Evolutionary conservation across 2,113 vertebrate species (phyloP).

Genomic region (Gulo gulo): DNA sequence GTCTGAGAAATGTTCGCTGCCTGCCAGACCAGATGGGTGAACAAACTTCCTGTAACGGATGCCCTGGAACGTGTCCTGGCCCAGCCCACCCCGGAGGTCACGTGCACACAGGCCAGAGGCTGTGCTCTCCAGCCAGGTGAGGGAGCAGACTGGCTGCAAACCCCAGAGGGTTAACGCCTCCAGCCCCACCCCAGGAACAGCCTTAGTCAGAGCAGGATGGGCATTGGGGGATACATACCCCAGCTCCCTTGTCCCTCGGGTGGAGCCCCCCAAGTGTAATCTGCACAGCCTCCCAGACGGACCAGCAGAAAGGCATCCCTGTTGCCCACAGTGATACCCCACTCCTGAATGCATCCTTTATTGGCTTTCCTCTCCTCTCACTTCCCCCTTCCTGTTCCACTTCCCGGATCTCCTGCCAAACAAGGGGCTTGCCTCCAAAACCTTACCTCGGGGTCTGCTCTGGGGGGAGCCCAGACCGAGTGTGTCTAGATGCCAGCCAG

Average conservation of each 20-base stretch:
- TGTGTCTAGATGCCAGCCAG: not conserved
- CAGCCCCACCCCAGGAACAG: not conserved
- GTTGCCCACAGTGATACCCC: not conserved
- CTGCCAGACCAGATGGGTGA: not conserved
- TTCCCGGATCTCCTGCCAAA: not conserved
- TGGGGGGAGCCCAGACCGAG: not conserved
- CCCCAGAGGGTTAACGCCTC: no score
- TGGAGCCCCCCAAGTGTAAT: fast-evolving
- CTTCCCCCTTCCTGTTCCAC: fast-evolving
- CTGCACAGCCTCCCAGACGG: not conserved
- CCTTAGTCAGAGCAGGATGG: not conserved
- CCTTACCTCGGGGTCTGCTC: not conserved
- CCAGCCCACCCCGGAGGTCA: not conserved
- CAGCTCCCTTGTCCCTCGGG: not conserved
- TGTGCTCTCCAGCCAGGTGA: fast-evolving
- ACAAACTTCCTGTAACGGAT: no score
- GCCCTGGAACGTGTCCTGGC: no score
- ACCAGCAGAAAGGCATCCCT: not conserved
- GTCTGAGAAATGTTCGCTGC: not conserved
- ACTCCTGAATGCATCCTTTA: not conserved
- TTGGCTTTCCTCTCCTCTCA: not conserved
- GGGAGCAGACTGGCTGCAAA: not conserved
- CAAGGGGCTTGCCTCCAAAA: not conserved
- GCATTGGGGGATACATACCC: not conserved
- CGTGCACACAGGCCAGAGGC: no score